A percentile compares a stretch with the other conserved stretches of the same genome.
These are phyloP conservation scores for Marasmarcha lunaedactyla DNA, from an alignment of 2,888 invertebrate species.

Conservation along the genomic window DNA sequence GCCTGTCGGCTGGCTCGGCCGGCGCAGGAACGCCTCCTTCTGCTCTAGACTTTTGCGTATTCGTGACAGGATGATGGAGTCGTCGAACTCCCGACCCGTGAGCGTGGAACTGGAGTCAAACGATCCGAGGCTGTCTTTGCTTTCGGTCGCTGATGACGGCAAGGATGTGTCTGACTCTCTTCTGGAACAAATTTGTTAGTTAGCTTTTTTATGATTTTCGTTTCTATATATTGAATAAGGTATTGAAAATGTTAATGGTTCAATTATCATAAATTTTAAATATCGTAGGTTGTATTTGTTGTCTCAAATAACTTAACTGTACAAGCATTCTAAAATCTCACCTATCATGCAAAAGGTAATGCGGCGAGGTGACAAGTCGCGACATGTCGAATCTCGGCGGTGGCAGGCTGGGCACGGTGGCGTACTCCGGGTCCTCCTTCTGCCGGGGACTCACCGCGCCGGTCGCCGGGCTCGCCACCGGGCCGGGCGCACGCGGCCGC, in stretches of 20 bases:
- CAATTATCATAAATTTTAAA: neutral
- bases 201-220: too few relatives aligned
- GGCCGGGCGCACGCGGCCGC: conserved; percentile 44
- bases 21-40: conserved; percentile 88
- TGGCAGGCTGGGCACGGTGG: conserved; percentile 51
- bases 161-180: conserved; percentile 73
- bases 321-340: conserved; percentile 16
- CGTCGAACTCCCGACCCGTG: conserved; percentile 76
- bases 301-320: too few relatives aligned
- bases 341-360: conserved; percentile 59
- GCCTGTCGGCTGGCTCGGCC: conserved; percentile 76
- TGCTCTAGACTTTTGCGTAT: conserved; percentile 88
- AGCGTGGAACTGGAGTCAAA: conserved; percentile 77
- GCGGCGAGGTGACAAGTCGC: conserved; percentile 35
- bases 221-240: conserved; percentile 16
- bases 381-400: conserved; percentile 43
- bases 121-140: conserved; percentile 77
- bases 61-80: conserved; percentile 80
- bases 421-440: conserved; percentile 57
- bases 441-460: conserved; percentile 36
- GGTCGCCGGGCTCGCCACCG: conserved; percentile 47
- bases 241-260: neutral
- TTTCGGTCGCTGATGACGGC: conserved; percentile 74
- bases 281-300: too few relatives aligned
- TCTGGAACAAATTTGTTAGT: conserved; percentile 31